These are phyloP conservation scores for Sepiola atlantica DNA, from an alignment of 2,888 invertebrate species.

Conservation along the genomic window DNA sequence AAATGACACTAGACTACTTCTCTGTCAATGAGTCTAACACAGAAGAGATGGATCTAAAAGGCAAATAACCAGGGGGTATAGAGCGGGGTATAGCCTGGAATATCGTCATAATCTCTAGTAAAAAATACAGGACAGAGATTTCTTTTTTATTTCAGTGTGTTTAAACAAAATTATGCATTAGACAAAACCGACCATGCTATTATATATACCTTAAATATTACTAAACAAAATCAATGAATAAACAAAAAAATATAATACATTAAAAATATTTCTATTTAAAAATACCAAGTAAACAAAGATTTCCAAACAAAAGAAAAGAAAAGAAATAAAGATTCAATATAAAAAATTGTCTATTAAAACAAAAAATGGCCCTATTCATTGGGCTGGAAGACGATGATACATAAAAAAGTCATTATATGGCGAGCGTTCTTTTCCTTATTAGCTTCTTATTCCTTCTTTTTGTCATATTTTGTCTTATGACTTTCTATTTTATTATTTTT, in stretches of 20 bases:
- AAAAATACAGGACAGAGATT: neutral
- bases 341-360: neutral
- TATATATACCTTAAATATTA: neutral
- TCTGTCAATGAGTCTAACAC: too few relatives aligned
- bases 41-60: too few relatives aligned
- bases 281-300: neutral
- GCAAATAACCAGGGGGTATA: too few relatives aligned
- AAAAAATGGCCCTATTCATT: neutral
- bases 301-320: neutral
- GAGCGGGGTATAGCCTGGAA: neutral
- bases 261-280: too few relatives aligned
- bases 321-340: neutral
- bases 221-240: too few relatives aligned
- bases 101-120: neutral
- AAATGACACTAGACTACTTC: too few relatives aligned
- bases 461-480: neutral
- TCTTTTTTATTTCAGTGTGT: too few relatives aligned
- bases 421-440: neutral
- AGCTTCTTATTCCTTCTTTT: neutral
- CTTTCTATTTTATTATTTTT: neutral
- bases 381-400: neutral
- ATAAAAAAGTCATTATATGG: constrained; percentile 9
- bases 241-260: too few relatives aligned
- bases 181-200: neutral
- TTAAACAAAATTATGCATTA: neutral